Conservation (phyloP, 2,797 vertebrate species). For the Graptemys geographica region DNA sequence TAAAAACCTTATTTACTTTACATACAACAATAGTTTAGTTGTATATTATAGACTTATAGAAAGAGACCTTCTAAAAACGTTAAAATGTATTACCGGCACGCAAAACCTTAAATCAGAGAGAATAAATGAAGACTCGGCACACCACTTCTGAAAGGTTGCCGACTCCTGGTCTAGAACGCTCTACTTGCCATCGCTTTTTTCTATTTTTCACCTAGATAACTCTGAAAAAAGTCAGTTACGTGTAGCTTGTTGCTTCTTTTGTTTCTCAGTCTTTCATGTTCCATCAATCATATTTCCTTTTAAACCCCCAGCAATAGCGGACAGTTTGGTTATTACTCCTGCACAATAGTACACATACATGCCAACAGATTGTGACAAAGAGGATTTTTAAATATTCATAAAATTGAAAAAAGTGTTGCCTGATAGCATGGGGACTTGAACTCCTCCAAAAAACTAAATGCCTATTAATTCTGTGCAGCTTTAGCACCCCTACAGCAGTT, state of each 20-base stretch:
- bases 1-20: no score
- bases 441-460: neutral
- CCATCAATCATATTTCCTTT: neutral
- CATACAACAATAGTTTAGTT: no score
- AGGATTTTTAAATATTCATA: neutral
- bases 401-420: neutral
- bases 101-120: no score
- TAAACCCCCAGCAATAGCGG: neutral
- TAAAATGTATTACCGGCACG: no score
- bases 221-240: neutral
- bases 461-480: slow-evolving; percentile 15
- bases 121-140: no score
- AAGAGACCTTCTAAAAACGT: no score
- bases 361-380: slow-evolving; percentile 11
- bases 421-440: neutral
- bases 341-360: neutral
- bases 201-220: neutral
- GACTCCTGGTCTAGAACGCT: neutral
- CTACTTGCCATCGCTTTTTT: neutral
- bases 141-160: no score
- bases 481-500: neutral
- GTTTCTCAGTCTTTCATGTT: neutral
- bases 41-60: no score
- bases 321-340: neutral
- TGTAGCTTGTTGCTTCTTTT: neutral